Conservation (phyloP, 2,113 vertebrate genomes). For the Gobio gobio region DNA sequence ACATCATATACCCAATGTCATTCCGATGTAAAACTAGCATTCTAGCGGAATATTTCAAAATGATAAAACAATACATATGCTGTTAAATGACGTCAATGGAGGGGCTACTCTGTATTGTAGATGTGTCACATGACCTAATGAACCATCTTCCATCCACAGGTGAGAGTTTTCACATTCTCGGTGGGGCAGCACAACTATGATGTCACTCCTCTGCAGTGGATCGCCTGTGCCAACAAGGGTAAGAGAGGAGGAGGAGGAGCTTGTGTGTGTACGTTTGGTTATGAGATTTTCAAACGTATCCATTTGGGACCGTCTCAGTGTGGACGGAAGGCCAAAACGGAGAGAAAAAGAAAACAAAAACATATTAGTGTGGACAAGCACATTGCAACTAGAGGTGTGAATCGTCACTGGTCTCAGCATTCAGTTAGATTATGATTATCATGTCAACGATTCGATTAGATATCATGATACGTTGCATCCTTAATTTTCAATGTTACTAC, state of each 20-base stretch:
- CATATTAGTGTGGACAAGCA: no score
- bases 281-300: background rate
- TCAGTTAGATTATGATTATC: no score
- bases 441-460: no score
- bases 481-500: no score
- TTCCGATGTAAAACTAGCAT: background rate
- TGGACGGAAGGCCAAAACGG: no score
- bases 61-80: background rate
- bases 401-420: no score
- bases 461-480: no score
- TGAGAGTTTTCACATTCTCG: constrained; percentile 96
- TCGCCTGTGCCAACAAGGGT: constrained; percentile 98
- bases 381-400: no score
- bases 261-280: background rate
- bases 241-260: constrained; percentile 30
- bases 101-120: background rate
- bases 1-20: background rate
- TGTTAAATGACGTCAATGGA: background rate
- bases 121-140: background rate
- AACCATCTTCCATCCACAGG: constrained; percentile 62
- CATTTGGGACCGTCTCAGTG: no score
- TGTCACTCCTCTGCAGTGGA: constrained; percentile 96
- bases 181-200: constrained; percentile 98
- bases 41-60: background rate
- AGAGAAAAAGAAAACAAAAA: no score